Percentiles rank a stretch among this genome's conserved stretches.
These are phyloP conservation scores for Coelinius sp. DNA, from an alignment of 2,888 invertebrate species.

Conservation along the genomic window DNA sequence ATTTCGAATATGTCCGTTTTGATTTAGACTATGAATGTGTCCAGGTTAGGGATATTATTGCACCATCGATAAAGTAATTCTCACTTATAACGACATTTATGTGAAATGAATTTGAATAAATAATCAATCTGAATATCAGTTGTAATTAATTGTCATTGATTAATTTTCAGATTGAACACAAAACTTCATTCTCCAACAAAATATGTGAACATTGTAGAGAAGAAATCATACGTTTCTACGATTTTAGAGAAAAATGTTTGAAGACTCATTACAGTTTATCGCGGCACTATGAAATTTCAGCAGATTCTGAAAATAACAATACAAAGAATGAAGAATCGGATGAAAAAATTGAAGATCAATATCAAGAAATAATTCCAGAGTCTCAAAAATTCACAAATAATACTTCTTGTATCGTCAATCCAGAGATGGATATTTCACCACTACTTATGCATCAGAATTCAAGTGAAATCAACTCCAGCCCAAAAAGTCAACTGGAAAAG, in stretches of 20 bases:
- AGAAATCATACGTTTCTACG: slow-evolving; percentile 44
- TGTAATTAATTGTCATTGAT: neutral
- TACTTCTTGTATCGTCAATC: neutral
- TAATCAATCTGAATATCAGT: neutral
- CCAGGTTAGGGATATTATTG: neutral
- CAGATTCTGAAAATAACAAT: neutral
- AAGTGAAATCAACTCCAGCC: neutral
- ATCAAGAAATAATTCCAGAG: neutral
- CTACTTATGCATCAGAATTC: neutral
- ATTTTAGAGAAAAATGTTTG: slow-evolving; percentile 47
- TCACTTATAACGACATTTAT: neutral
- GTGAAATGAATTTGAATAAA: neutral
- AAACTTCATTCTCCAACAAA: slow-evolving; percentile 43
- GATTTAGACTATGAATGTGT: neutral
- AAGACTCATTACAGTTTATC: slow-evolving; percentile 42
- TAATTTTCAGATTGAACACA: slow-evolving; percentile 45
- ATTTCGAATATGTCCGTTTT: neutral
- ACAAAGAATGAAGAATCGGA: neutral
- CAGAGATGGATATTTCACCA: neutral
- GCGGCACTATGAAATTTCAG: neutral
- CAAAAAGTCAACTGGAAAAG: neutral
- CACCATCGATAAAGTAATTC: neutral
- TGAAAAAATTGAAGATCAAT: neutral
- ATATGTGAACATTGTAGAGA: slow-evolving; percentile 46
- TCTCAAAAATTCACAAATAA: neutral